A percentile compares a stretch with the other conserved stretches of the same genome.
phyloP scores from a whole-genome alignment of 2,888 invertebrate species.

The Synergus laeviventris region DNA sequence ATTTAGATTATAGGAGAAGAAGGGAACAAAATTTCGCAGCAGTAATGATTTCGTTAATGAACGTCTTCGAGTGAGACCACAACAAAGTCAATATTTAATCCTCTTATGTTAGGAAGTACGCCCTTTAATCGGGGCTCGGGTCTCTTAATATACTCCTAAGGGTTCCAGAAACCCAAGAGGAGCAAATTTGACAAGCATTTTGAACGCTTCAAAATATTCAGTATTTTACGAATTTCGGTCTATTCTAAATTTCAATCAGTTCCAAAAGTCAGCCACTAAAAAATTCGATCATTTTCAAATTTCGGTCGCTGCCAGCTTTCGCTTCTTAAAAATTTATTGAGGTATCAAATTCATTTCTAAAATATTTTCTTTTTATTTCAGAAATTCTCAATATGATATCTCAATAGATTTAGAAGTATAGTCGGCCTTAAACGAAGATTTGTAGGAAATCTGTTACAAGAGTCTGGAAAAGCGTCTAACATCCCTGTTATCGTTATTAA shows the following conservation, averaged over 20 bases:
- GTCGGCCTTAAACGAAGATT: background rate
- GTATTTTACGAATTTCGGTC: too few relatives aligned
- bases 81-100: slow-evolving; percentile 57
- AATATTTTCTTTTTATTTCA: too few relatives aligned
- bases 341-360: too few relatives aligned
- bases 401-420: too few relatives aligned
- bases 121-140: slow-evolving; percentile 37
- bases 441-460: slow-evolving; percentile 1
- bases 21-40: slow-evolving; percentile 40
- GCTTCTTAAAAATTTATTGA: too few relatives aligned
- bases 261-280: too few relatives aligned
- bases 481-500: slow-evolving; percentile 36
- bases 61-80: slow-evolving; percentile 56
- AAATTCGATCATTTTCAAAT: too few relatives aligned
- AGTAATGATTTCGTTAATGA: slow-evolving; percentile 56
- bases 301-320: too few relatives aligned
- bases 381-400: too few relatives aligned
- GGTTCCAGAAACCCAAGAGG: slow-evolving; percentile 31
- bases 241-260: too few relatives aligned
- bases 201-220: too few relatives aligned
- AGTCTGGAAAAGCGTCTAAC: slow-evolving; percentile 25
- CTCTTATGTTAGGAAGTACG: slow-evolving; percentile 49
- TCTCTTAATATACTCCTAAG: slow-evolving; percentile 30
- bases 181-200: too few relatives aligned
- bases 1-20: slow-evolving; percentile 22